These are phyloP conservation scores for Tragopan temminckii DNA, from an alignment of 2,797 vertebrate species.

Conservation along the genomic window DNA sequence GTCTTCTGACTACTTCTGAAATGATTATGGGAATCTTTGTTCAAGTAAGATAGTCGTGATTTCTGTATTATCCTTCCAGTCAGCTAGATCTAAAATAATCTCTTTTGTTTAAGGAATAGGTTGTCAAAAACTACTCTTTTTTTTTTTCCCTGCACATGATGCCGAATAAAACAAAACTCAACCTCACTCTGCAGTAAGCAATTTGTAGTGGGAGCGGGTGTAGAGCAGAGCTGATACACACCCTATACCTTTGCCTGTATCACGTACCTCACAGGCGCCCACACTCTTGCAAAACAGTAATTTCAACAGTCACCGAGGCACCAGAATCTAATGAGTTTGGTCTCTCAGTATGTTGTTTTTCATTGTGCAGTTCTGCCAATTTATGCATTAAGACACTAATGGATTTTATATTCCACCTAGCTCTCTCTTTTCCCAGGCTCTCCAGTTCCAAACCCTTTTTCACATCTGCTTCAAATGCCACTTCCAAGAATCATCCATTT, in stretches of 20 bases:
- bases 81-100: neutral
- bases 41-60: conserved; percentile 10
- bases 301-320: neutral
- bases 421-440: neutral
- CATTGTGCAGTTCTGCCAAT: conserved; percentile 48
- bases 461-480: neutral
- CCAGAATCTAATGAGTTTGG: conserved; percentile 9
- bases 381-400: conserved; percentile 61
- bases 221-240: neutral
- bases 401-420: conserved; percentile 29
- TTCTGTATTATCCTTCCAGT: neutral
- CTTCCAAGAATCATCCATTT: neutral
- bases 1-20: conserved; percentile 3
- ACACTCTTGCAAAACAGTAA: neutral
- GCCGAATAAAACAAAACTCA: neutral
- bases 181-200: neutral
- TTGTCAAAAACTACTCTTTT: conserved; percentile 5
- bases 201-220: neutral
- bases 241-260: neutral
- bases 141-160: neutral
- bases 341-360: conserved; percentile 1
- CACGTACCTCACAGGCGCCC: neutral
- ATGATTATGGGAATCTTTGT: neutral
- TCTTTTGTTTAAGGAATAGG: conserved; percentile 25
- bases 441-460: neutral